A percentile compares a stretch with the other conserved stretches of the same genome.
Conservation (phyloP, 1,140 invertebrate species). For the Sogatella furcifera region DNA sequence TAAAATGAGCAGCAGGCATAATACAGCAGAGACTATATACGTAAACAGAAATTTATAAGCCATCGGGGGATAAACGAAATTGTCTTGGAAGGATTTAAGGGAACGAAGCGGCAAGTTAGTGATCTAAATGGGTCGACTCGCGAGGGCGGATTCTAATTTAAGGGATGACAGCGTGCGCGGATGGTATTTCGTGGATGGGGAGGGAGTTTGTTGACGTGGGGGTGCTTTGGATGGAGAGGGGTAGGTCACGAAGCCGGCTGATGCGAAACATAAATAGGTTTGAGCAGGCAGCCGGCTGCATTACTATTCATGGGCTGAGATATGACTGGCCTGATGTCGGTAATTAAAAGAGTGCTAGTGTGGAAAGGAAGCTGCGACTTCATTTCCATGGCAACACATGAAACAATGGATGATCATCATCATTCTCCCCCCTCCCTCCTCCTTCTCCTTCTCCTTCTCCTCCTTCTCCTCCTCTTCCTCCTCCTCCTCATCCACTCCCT, state of each 20-base stretch:
- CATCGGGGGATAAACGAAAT: neutral
- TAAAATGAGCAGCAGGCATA: no score
- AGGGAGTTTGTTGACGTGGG: no score
- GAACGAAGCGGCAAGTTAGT: neutral
- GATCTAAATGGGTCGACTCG: constrained; percentile 1
- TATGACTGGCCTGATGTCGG: neutral
- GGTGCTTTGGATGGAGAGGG: neutral
- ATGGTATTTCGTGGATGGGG: no score
- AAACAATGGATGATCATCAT: neutral
- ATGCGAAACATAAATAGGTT: constrained; percentile 2
- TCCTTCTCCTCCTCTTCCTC: no score
- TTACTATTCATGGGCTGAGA: constrained; percentile 1
- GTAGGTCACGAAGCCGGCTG: neutral
- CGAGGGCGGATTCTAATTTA: constrained; percentile 1
- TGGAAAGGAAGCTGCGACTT: neutral
- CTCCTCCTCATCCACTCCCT: no score
- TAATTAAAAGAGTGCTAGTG: neutral
- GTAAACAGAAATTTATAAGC: neutral
- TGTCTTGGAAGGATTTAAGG: constrained; percentile 1
- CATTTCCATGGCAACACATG: neutral
- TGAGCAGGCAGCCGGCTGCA: neutral
- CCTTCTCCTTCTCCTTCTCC: no score
- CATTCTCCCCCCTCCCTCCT: neutral
- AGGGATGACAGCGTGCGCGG: constrained; percentile 2
- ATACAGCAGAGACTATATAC: no score